phyloP scores from a whole-genome alignment of 2,113 vertebrate genomes.

The Porphyrio hochstetteri region DNA sequence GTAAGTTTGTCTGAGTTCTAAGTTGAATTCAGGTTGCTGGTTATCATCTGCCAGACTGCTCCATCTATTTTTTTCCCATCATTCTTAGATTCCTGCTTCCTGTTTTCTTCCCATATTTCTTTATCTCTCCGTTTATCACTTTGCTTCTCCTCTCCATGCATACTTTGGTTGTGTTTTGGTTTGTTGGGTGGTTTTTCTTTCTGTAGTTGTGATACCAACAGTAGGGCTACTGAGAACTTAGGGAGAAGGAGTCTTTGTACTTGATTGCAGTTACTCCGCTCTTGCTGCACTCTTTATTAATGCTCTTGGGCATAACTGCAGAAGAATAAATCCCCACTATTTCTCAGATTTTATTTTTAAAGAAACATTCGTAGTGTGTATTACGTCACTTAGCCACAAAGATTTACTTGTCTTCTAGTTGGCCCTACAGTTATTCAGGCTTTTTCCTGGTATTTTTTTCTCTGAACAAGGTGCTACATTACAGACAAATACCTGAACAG shows the following conservation, averaged over 20 bases:
- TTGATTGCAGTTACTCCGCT: not conserved
- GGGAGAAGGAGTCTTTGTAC: not conserved
- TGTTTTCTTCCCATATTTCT: not conserved
- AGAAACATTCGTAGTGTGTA: not conserved
- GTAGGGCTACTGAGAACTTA: not conserved
- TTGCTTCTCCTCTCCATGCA: accelerated
- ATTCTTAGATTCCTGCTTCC: not conserved
- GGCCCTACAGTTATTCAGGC: not conserved
- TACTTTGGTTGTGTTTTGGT: not conserved
- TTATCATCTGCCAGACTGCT: not conserved
- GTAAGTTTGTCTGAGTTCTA: not conserved
- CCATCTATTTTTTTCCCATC: not conserved
- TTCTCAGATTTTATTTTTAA: not conserved
- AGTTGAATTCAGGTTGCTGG: not conserved
- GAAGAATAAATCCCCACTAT: not conserved
- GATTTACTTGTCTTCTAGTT: not conserved
- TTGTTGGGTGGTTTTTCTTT: not conserved
- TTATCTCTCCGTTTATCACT: not conserved
- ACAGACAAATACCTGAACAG: not conserved
- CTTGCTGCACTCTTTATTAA: not conserved
- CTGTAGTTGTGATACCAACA: not conserved
- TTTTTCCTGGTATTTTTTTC: not conserved
- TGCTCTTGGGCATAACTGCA: not conserved
- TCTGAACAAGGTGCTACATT: not conserved
- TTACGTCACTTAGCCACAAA: not conserved